phyloP scores from a whole-genome alignment of 2,113 vertebrate species.

The Piprites chloris region DNA sequence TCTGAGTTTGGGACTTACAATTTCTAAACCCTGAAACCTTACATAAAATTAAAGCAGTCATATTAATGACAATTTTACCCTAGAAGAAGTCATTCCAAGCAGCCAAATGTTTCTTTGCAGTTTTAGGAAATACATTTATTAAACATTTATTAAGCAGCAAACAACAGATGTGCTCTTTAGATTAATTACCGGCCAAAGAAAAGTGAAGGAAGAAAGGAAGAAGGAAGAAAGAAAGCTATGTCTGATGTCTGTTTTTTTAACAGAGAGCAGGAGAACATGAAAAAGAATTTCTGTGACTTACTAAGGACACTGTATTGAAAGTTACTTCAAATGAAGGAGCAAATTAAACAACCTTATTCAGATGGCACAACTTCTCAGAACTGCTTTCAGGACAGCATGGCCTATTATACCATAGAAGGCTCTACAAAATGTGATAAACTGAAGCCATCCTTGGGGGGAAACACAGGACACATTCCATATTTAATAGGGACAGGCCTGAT shows the following conservation, averaged over 20 bases:
- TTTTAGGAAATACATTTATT: neutral
- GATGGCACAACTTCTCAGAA: neutral
- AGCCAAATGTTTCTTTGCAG: neutral
- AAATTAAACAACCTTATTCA: neutral
- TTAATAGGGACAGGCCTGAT: neutral
- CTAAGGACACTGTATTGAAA: neutral
- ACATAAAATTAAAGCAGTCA: neutral
- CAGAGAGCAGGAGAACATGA: neutral
- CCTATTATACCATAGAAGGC: neutral
- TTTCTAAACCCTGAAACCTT: neutral
- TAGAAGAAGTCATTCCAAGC: neutral
- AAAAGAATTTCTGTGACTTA: neutral
- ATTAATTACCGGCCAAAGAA: neutral
- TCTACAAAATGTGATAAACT: neutral
- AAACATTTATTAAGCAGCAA: neutral
- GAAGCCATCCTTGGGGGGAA: neutral
- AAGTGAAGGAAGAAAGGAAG: neutral
- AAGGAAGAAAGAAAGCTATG: neutral
- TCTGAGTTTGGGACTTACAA: neutral
- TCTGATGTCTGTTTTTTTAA: neutral
- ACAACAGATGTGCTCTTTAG: neutral
- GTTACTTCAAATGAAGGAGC: neutral
- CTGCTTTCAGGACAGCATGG: neutral
- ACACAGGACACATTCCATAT: neutral
- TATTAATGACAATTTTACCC: neutral